Evolutionary conservation across 2,888 invertebrate species (phyloP), one percentile per base, ranked within the genome.

Genomic region (Salpingus planirostris): DNA sequence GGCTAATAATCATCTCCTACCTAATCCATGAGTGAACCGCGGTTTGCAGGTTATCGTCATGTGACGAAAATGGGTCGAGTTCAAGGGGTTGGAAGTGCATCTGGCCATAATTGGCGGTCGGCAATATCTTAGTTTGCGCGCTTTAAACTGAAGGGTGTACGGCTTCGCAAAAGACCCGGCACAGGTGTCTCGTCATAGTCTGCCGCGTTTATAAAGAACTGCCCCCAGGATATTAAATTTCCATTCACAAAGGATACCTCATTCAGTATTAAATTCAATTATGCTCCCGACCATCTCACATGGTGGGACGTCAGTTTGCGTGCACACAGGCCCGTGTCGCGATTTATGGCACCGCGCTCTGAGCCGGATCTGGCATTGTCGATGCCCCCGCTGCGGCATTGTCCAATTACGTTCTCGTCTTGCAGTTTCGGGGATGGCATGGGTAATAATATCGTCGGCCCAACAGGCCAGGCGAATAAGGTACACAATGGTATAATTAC

Each of bases 251-350:
- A 49, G 42, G 43, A 42, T 39, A 35, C 42, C 44, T 49, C 49
- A 49, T 49, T 49, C 49, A 49, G 41, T 49, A 49, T 49, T 49
- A 49, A 49, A 49, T 49, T 49, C 49, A 48, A 49, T 48, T 49
- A 47, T 45, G 31, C 36, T 29, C 31, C 36, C 44, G 31, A 27
- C 38, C 39, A 36, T 36, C 36, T 28, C 30, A 25, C 29, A 12
- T 25, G 28, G 29, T n/a, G 21, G 22, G 23, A 31, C 31, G 30
- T 38, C 38, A 38, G 31, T 21, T 29, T 29, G 27, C 33, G 15
- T 33, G 14, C 27, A 15, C 25, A 24, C 15, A 29, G 15, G 33
- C 15, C n/a, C 33, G 28, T 28, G 34, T 33, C 28, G 33, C 38
- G 38, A 38, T 38, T 38, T 38, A 38, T 34, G 30, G 38, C 28